Percentiles rank a stretch among this genome's conserved stretches.
Evolutionary conservation across 2,113 vertebrate genomes (phyloP).

Genomic region (Bombycilla garrulus): DNA sequence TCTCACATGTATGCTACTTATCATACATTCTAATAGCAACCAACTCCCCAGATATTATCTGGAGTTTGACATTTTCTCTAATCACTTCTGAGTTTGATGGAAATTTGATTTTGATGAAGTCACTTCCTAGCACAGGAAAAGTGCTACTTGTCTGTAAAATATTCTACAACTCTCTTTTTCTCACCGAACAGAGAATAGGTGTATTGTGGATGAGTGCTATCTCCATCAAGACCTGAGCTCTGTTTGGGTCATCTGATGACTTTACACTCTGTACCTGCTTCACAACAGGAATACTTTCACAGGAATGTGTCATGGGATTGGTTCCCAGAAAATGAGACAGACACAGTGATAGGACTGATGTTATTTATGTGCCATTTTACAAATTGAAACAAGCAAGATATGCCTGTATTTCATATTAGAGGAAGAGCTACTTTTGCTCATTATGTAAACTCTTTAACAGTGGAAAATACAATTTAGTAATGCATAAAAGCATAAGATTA

Average conservation of each 20-base stretch:
- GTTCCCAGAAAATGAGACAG: not conserved
- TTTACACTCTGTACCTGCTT: not conserved
- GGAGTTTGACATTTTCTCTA: not conserved
- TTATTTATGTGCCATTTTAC: not conserved
- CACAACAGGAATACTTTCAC: not conserved
- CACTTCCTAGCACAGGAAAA: not conserved
- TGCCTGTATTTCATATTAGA: not conserved
- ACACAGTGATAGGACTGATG: not conserved
- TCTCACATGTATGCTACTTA: not conserved
- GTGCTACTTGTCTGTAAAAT: not conserved
- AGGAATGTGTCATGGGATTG: not conserved
- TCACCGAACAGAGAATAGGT: not conserved
- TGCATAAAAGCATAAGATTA: not conserved
- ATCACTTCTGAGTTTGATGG: not conserved
- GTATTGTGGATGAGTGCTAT: not conserved
- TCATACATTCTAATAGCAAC: not conserved
- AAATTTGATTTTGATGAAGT: conserved; percentile 1
- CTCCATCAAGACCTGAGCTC: not conserved
- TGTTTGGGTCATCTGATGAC: not conserved
- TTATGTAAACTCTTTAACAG: not conserved
- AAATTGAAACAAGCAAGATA: not conserved
- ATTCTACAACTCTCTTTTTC: not conserved
- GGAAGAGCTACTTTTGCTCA: not conserved
- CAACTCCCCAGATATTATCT: not conserved
- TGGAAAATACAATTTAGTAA: not conserved